These are phyloP conservation scores for Aromia moschata DNA, from an alignment of 2,888 invertebrate genomes.

Conservation along the genomic window DNA sequence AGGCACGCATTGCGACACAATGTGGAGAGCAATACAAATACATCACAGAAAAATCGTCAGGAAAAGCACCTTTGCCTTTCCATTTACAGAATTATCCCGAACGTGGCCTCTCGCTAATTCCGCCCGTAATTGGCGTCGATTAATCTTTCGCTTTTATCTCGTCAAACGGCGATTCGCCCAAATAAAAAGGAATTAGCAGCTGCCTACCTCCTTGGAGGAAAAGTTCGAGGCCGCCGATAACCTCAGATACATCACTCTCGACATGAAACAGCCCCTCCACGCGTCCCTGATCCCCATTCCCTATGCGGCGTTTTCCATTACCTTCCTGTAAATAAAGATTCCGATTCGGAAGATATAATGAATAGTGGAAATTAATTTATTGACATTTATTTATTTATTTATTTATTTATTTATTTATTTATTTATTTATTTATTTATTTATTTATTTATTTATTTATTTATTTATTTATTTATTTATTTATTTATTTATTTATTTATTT, in stretches of 20 bases:
- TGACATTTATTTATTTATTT: no score
- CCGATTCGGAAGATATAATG: neutral
- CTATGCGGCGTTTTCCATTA: constrained; percentile 2
- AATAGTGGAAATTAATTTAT: constrained; percentile 14
- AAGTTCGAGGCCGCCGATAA: no score
- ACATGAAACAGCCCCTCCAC: neutral
- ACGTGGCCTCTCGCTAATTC: neutral
- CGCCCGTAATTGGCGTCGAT: neutral
- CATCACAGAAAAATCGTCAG: no score
- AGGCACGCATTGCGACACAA: no score
- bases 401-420: no score
- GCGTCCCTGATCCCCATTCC: neutral
- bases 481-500: no score
- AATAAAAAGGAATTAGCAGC: neutral
- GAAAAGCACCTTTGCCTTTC: neutral
- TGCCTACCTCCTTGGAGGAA: neutral
- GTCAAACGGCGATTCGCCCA: neutral
- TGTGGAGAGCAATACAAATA: no score
- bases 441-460: no score
- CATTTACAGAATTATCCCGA: neutral
- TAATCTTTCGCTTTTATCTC: neutral
- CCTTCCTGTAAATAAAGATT: constrained; percentile 11
- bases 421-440: no score
- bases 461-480: no score
- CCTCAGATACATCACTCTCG: neutral